Evolutionary conservation across 2,797 vertebrate genomes (phyloP).

Genomic region (Megalops cyprinoides): DNA sequence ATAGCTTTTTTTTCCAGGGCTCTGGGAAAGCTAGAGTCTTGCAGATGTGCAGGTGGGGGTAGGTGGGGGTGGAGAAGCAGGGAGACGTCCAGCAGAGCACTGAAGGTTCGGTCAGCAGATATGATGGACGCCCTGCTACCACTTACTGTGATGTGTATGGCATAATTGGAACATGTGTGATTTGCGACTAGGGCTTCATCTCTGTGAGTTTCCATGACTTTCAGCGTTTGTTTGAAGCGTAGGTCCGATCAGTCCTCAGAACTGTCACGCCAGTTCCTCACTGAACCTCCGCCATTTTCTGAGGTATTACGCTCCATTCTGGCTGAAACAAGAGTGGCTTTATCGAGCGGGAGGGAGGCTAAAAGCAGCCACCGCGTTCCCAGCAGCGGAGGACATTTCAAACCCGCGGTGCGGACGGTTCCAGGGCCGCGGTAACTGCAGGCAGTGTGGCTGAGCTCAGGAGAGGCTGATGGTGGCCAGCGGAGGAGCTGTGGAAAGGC

Average conservation of each 20-base stretch:
- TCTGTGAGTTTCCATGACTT: not conserved
- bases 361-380: not conserved
- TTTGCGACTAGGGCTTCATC: not conserved
- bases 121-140: too few relatives aligned
- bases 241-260: too few relatives aligned
- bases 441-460: not conserved
- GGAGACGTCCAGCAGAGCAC: too few relatives aligned
- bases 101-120: too few relatives aligned
- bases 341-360: not conserved
- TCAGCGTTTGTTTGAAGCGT: not conserved
- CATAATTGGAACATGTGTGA: not conserved
- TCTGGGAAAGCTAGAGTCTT: conserved; percentile 27
- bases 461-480: conserved; percentile 26
- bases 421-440: not conserved
- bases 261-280: too few relatives aligned
- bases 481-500: conserved; percentile 40
- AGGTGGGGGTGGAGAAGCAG: not conserved
- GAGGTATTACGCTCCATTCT: too few relatives aligned
- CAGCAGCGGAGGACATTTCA: not conserved
- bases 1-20: conserved; percentile 35
- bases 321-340: not conserved
- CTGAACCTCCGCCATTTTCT: not conserved
- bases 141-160: too few relatives aligned
- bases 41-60: conserved; percentile 6
- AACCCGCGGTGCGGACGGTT: not conserved